phyloP scores from a whole-genome alignment of 53 echinoderm and acorn worm genomes.

The Patiria pectinifera region DNA sequence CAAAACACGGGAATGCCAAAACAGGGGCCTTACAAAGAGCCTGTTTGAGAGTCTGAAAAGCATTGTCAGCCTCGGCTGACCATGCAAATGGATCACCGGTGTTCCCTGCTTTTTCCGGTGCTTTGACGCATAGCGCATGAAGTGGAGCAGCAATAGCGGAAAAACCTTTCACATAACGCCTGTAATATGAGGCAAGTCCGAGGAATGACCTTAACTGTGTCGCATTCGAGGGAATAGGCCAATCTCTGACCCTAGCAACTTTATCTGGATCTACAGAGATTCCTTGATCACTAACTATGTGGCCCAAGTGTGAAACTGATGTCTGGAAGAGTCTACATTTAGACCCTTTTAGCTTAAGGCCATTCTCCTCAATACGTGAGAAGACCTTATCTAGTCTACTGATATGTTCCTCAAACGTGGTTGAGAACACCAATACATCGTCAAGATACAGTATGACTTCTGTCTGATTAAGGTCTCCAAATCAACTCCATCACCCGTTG shows the following conservation, averaged over 20 bases:
- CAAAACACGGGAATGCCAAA: slow-evolving; percentile 24
- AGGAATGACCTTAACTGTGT: slow-evolving; percentile 19
- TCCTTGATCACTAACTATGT: background rate
- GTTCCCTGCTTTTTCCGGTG: slow-evolving; percentile 39
- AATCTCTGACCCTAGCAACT: background rate
- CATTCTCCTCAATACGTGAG: background rate
- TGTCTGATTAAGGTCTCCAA: slow-evolving; percentile 77
- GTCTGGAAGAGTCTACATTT: slow-evolving; percentile 12
- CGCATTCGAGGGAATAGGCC: background rate
- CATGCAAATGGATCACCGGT: slow-evolving; percentile 8
- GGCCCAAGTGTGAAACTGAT: slow-evolving; percentile 13
- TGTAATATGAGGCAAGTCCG: slow-evolving; percentile 17
- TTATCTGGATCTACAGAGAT: slow-evolving; percentile 15
- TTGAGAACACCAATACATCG: slow-evolving; percentile 29
- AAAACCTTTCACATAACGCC: slow-evolving; percentile 5
- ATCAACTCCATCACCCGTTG: slow-evolving; percentile 78
- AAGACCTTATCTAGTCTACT: background rate
- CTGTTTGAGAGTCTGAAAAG: background rate
- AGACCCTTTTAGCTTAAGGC: slow-evolving; percentile 22
- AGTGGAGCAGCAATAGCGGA: slow-evolving; percentile 26
- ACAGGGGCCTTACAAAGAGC: slow-evolving; percentile 19
- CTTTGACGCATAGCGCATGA: slow-evolving; percentile 4
- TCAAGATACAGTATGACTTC: slow-evolving; percentile 37
- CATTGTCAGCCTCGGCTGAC: slow-evolving; percentile 33
- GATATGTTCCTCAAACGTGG: slow-evolving; percentile 1